Evolutionary conservation across 2,797 vertebrate species (phyloP), one percentile per base, ranked within the genome.

Genomic region (Toxotes lorentzi): DNA sequence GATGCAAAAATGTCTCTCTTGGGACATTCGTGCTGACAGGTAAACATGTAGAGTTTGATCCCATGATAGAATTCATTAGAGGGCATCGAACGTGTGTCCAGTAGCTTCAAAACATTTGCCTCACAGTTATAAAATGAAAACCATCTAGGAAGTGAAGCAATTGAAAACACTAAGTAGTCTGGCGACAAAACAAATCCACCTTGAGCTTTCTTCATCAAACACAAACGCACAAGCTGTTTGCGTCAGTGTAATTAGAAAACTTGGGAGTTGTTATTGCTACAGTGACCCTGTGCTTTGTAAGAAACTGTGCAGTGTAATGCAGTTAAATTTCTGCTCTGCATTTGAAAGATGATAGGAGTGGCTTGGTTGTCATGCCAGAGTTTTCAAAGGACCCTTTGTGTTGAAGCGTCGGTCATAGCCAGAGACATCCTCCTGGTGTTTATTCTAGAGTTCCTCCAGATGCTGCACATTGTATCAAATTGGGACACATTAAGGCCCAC

Each of bases 331-430:
- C 86, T 90, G 83, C 82, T 88, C 83, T 63, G 73, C 77, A 57
- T 91, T 87, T 91, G 87, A 92, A 93, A 90, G 80, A 90, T 75
- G 81, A 92, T 87, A 92, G 92, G 92, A 93, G 91, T 92, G 93
- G 92, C 89, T 92, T 83, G 85, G 83, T 87, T 88, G 91, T 92
- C 86, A 88, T 86, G 90, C 87, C 86, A 88, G 76, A 84, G 78
- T 84, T 92, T 94, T 94, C 89, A 94, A 94, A 94, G 82, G 66
- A 85, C 81, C 90, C 94, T 92, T 95, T 94, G 94, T 95, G 87
- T 87, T 50, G 83, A 87, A 84, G 82, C 41, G 23, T 87, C 43
- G 78, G 84, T 92, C 71, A 76, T 89, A 86, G 92, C 94, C 92
- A 95, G 93, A 91, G 84, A 88, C 88, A 91, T 93, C 90, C 93